Evolutionary conservation across 2,113 vertebrate species (phyloP).

Genomic region (Hemiprocne comata): DNA sequence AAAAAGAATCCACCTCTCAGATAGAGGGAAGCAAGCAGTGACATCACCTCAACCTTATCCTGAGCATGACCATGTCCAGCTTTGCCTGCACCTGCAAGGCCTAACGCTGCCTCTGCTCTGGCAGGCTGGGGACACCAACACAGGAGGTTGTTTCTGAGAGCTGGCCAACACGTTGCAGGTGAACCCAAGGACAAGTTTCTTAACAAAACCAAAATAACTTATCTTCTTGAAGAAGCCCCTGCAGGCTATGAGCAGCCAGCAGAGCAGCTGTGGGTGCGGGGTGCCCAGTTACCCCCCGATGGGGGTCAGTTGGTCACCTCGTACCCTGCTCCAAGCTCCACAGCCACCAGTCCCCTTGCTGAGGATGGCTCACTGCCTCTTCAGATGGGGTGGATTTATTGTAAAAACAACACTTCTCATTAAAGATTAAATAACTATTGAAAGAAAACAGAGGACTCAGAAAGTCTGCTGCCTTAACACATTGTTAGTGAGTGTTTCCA

Average conservation of each 20-base stretch:
- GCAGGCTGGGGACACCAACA: too few species aligned
- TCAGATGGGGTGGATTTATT: background rate
- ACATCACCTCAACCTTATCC: background rate
- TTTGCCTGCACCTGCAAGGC: background rate
- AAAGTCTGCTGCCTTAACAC: background rate
- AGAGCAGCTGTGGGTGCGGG: too few species aligned
- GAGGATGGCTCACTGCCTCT: background rate
- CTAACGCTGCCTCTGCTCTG: fast-evolving
- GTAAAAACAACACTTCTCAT: constrained; percentile 23
- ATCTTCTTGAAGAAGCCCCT: background rate
- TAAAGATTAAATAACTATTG: constrained; percentile 23
- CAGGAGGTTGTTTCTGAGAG: background rate
- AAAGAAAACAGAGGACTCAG: background rate
- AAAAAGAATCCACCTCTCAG: background rate
- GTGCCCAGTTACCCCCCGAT: background rate
- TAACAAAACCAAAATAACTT: background rate
- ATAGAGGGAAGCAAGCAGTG: background rate
- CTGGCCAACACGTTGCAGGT: background rate
- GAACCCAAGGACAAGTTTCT: background rate
- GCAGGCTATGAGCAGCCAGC: background rate
- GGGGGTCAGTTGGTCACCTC: background rate
- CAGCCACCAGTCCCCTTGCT: background rate
- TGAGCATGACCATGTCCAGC: background rate
- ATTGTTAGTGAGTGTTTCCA: background rate
- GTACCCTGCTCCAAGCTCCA: background rate